Evolutionary conservation across 64 coral and sea anemone species (phyloP).

Genomic region (Porites australiensis): DNA sequence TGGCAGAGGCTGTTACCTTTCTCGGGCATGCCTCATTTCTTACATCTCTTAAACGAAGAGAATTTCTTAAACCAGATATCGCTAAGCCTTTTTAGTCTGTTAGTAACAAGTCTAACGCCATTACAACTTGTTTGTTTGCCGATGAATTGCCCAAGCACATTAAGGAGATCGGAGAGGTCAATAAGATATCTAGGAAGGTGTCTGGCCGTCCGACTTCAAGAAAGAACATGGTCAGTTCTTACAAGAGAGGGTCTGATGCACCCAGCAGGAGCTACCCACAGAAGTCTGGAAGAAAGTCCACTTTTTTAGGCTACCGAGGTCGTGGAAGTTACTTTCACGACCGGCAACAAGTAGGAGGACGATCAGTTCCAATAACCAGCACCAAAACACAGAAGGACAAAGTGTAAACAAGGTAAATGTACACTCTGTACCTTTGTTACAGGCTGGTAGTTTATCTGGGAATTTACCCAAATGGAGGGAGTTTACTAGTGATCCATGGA

Average conservation of each 20-base stretch:
- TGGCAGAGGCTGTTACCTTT: conserved; percentile 59
- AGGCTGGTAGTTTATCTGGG: conserved; percentile 56
- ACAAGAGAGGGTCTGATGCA: conserved; percentile 19
- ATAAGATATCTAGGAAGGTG: conserved; percentile 68
- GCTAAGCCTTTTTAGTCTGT: conserved; percentile 60
- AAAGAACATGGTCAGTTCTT: neutral
- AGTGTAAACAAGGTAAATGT: conserved; percentile 31
- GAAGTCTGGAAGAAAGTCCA: conserved; percentile 4
- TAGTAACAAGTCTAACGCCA: conserved; percentile 50
- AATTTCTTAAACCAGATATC: conserved; percentile 69
- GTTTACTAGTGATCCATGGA: conserved; percentile 84
- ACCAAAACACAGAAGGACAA: conserved; percentile 31
- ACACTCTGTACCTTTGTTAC: neutral
- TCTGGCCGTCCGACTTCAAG: neutral
- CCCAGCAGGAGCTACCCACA: neutral
- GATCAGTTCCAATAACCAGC: neutral
- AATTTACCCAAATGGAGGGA: conserved; percentile 70
- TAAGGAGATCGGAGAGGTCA: conserved; percentile 84
- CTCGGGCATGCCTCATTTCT: conserved; percentile 62
- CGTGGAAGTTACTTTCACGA: neutral
- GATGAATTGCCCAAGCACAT: conserved; percentile 80
- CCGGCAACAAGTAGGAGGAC: neutral
- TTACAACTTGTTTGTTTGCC: conserved; percentile 67
- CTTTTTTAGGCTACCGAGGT: conserved; percentile 78
- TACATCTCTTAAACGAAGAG: conserved; percentile 50